Conservation (phyloP, 2,797 vertebrate genomes). For the Poeciliopsis turneri region DNA sequence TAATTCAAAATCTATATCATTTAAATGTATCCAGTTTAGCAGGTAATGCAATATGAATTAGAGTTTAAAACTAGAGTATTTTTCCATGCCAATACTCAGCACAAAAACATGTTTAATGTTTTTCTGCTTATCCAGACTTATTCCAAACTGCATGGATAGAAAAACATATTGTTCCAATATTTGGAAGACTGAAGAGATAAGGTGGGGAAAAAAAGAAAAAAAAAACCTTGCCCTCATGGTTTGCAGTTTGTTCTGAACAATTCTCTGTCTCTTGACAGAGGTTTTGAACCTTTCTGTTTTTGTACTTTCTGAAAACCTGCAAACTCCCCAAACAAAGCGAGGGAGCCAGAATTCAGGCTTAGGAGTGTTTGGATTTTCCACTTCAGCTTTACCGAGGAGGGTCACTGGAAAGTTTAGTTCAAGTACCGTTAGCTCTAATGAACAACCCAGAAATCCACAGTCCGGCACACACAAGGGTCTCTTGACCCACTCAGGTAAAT, state of each 20-base stretch:
- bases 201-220: background rate
- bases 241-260: background rate
- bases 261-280: background rate
- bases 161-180: background rate
- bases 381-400: slow-evolving; percentile 46
- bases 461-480: slow-evolving; percentile 26
- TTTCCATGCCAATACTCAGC: background rate
- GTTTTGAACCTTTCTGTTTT: background rate
- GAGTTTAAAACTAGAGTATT: background rate
- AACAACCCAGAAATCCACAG: slow-evolving; percentile 32
- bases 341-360: background rate
- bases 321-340: background rate
- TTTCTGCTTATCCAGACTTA: background rate
- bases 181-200: background rate
- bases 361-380: slow-evolving; percentile 54
- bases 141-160: background rate
- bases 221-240: background rate
- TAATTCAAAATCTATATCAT: background rate
- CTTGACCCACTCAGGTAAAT: slow-evolving; percentile 55
- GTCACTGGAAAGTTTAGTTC: slow-evolving; percentile 63
- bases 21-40: background rate
- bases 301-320: background rate
- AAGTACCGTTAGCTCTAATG: slow-evolving; percentile 54
- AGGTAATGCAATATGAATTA: background rate
- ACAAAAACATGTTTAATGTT: background rate